Evolutionary conservation across 2,113 vertebrate species (phyloP).

Genomic region (Hiodon tergisus): DNA sequence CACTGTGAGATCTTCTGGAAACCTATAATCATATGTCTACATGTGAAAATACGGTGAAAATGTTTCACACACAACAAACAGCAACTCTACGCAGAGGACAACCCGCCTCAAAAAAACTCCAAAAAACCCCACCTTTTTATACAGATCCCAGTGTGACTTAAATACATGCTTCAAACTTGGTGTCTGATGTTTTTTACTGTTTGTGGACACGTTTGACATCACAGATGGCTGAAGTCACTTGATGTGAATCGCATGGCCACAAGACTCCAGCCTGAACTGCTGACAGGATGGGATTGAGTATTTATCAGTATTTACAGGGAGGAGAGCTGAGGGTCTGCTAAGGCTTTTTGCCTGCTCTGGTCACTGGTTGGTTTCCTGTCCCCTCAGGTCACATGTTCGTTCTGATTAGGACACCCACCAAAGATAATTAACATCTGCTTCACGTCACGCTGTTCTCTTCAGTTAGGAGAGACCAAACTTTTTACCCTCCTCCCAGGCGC

Average conservation of each 20-base stretch:
- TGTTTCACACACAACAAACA: too few species aligned
- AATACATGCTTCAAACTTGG: too few species aligned
- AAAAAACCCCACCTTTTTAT: neutral
- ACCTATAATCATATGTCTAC: too few species aligned
- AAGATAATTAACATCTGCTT: conserved; percentile 42
- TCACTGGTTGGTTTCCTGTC: conserved; percentile 38
- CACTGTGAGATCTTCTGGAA: too few species aligned
- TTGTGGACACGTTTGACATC: too few species aligned
- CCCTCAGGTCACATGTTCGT: conserved; percentile 42
- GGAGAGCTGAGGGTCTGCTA: conserved; percentile 40
- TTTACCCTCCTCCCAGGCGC: neutral
- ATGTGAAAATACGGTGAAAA: too few species aligned
- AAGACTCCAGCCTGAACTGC: neutral
- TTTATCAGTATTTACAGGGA: conserved; percentile 17
- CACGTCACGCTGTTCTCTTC: conserved; percentile 25
- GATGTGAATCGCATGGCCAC: neutral
- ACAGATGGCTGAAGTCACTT: too few species aligned
- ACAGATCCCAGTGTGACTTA: too few species aligned
- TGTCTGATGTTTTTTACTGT: too few species aligned
- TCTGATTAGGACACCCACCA: conserved; percentile 39
- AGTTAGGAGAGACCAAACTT: conserved; percentile 25
- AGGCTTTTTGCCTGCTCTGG: conserved; percentile 17
- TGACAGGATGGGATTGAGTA: neutral
- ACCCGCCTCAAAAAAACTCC: neutral
- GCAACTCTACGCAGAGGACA: too few species aligned